Evolutionary conservation across 2,113 vertebrate species (phyloP), one percentile per base, ranked within the genome.

Genomic region (Perca fluviatilis): DNA sequence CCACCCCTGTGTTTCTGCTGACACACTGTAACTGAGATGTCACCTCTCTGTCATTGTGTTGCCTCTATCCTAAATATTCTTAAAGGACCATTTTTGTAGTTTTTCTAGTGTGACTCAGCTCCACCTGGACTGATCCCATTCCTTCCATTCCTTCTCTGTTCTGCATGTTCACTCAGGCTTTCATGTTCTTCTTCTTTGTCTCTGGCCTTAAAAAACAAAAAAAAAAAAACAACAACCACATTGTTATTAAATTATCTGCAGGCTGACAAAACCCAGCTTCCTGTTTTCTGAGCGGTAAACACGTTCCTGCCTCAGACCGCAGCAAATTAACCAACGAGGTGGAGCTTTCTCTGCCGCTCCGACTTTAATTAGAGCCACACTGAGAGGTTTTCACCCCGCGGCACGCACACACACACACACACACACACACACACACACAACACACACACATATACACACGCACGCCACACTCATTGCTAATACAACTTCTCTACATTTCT

Each of bases 331-430:
- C 16, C 4, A 50, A 71, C 47, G 66, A 77, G 80, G 79, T 7
- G 27, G 62, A 86, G 79, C 25, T 6, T 70, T 58, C 33, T 21
- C 50, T 6, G 57, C 69, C 40, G 62, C 85, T 75, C 61, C 3
- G 21, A 51, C 71, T 90, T 80, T 83, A 88, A 90, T 85, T 87
- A 85, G 75, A 82, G 47, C 80, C 80, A 36, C 61, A n/a, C 9
- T 1, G n/a, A 4, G 71, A 80, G 63, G 10, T 54, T 54, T 62
- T 33, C 64, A 23, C 18, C 64, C 62, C 3, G 50, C 58, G 46
- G 74, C 21, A 21, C 23, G 2, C 40, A 12, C 19, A 2, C 27
- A 27, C 27, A 27, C 27, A 27, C 27, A 27, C 27, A 27, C 27
- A 27, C 27, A 27, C 27, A 27, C 27, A 27, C 27, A 27, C 27